phyloP scores from a whole-genome alignment of 2,113 vertebrate species.

The Odontesthes bonariensis region DNA sequence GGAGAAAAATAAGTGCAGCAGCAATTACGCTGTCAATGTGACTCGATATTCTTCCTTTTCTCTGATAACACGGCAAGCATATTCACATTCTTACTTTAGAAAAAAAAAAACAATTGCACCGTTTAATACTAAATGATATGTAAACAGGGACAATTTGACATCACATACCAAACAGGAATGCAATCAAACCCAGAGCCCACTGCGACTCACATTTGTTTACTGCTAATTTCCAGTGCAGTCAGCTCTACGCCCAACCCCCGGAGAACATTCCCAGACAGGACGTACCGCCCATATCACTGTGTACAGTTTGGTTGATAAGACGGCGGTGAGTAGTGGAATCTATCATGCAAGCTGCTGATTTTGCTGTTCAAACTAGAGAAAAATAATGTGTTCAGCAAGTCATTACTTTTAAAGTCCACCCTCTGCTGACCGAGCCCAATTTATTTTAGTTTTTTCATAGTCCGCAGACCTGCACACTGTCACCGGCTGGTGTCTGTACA shows the following conservation, averaged over 20 bases:
- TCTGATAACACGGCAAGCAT: no score
- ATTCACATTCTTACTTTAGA: background rate
- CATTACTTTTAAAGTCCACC: background rate
- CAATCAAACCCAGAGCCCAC: background rate
- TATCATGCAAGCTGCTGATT: background rate
- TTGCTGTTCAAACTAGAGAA: conserved; percentile 3
- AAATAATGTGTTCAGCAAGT: background rate
- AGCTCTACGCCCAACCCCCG: conserved; percentile 34
- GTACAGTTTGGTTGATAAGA: conserved; percentile 48
- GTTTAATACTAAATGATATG: background rate
- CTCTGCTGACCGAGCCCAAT: background rate
- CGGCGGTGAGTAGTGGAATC: background rate
- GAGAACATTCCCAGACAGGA: conserved; percentile 57
- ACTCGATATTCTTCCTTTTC: no score
- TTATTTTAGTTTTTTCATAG: no score
- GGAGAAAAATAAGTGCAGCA: no score
- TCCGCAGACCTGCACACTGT: background rate
- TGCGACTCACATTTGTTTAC: conserved; percentile 39
- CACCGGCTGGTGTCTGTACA: background rate
- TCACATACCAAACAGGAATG: background rate
- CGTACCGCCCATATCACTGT: conserved; percentile 50
- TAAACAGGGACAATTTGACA: background rate
- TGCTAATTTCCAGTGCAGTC: conserved; percentile 1
- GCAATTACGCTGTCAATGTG: no score
- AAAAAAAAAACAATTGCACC: background rate